phyloP scores from a whole-genome alignment of 2,113 vertebrate species.

The Bambusicola thoracicus region DNA sequence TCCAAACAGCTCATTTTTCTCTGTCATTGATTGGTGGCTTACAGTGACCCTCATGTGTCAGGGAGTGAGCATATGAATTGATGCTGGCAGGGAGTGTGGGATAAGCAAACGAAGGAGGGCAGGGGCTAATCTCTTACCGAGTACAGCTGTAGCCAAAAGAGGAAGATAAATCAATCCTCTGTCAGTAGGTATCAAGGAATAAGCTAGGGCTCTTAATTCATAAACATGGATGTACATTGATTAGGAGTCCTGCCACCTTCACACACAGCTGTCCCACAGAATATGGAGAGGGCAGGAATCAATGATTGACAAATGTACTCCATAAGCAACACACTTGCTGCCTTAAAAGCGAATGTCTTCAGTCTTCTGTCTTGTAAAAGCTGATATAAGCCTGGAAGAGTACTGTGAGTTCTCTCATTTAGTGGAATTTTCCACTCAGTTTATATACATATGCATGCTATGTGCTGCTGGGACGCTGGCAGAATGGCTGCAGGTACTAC shows the following conservation, averaged over 20 bases:
- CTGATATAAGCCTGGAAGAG: background rate
- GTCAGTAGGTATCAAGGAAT: background rate
- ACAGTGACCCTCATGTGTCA: background rate
- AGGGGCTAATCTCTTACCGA: background rate
- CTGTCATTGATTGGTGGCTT: background rate
- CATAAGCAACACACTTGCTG: background rate
- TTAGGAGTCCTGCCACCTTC: background rate
- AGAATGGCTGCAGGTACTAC: background rate
- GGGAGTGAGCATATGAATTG: background rate
- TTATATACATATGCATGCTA: slow-evolving; percentile 6
- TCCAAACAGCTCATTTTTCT: background rate
- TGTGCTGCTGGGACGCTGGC: background rate
- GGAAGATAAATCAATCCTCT: background rate
- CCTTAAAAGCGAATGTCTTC: background rate
- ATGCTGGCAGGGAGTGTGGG: background rate
- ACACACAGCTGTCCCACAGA: background rate
- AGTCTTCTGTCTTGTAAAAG: background rate
- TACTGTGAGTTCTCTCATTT: background rate
- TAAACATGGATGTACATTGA: background rate
- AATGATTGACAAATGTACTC: background rate
- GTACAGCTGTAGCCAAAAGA: background rate
- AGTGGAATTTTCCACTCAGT: slow-evolving; percentile 56
- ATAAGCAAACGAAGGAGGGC: background rate
- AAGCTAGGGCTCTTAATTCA: background rate
- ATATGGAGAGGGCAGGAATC: background rate